Conservation (phyloP, 2,888 invertebrate species). For the Stramonita haemastoma region DNA sequence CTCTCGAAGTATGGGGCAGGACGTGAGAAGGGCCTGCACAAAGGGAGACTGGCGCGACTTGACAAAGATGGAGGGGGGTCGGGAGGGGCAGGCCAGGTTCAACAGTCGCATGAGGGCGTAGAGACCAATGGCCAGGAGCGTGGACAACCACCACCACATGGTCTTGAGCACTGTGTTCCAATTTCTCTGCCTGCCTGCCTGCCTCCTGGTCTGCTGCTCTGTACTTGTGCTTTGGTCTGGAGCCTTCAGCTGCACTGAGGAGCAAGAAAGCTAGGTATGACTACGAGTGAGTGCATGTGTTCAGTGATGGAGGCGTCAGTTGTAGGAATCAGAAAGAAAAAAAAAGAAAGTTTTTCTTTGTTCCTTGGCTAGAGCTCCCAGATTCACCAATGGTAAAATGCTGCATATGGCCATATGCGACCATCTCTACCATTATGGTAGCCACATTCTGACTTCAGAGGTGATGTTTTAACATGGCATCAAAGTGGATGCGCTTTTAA, state of each 20-base stretch:
- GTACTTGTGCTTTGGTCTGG: not conserved
- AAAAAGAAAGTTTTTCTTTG: too few relatives aligned
- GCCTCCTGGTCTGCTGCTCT: not conserved
- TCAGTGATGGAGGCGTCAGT: not conserved
- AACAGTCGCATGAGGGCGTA: conserved; percentile 60
- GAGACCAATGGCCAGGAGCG: conserved; percentile 46
- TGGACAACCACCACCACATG: conserved; percentile 37
- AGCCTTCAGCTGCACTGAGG: not conserved
- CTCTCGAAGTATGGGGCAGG: conserved; percentile 66
- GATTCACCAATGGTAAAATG: too few relatives aligned
- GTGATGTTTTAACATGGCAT: too few relatives aligned
- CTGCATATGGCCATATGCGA: too few relatives aligned
- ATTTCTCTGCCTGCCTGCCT: not conserved
- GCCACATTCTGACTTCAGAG: too few relatives aligned
- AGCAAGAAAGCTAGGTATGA: not conserved
- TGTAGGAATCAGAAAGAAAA: too few relatives aligned
- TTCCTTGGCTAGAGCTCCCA: too few relatives aligned
- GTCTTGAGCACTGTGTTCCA: too few relatives aligned
- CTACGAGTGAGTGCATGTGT: too few relatives aligned
- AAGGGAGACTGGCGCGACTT: conserved; percentile 53
- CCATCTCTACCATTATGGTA: too few relatives aligned
- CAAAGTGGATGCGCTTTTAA: too few relatives aligned
- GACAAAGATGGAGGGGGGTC: conserved; percentile 63
- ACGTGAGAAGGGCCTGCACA: conserved; percentile 56
- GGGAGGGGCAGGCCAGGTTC: conserved; percentile 62